These are phyloP conservation scores for Plutella xylostella DNA, from an alignment of 2,888 invertebrate species.

Conservation along the genomic window DNA sequence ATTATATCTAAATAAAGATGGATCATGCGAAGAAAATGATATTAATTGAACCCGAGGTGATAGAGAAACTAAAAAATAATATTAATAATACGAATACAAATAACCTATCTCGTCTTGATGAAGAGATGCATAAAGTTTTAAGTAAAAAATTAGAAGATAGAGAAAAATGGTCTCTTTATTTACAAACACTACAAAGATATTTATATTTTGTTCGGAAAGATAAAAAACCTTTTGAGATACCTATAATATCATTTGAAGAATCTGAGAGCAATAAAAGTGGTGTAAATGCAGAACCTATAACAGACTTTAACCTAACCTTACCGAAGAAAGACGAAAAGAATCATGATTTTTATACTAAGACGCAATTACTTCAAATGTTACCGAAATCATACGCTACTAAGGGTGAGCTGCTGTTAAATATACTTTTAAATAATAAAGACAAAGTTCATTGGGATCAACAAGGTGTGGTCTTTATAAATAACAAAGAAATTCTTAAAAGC, in stretches of 20 bases:
- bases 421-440: conserved; percentile 10
- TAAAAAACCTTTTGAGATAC: conserved; percentile 15
- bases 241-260: conserved; percentile 8
- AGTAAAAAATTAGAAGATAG: conserved; percentile 19
- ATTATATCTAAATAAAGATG: conserved; percentile 11
- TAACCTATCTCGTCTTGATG: conserved; percentile 14
- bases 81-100: conserved; percentile 6
- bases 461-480: conserved; percentile 20
- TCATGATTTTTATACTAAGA: not conserved
- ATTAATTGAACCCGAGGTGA: conserved; percentile 18
- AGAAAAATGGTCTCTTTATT: conserved; percentile 20
- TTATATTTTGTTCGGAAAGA: conserved; percentile 18
- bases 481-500: conserved; percentile 17
- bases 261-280: not conserved
- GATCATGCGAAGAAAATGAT: conserved; percentile 18
- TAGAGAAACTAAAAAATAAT: conserved; percentile 15
- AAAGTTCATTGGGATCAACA: conserved; percentile 18
- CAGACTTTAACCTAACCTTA: too few relatives aligned
- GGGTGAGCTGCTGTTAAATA: conserved; percentile 17
- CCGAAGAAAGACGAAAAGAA: too few relatives aligned
- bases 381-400: conserved; percentile 19
- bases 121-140: conserved; percentile 19
- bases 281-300: too few relatives aligned
- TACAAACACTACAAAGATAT: conserved; percentile 22
- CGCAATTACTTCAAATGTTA: conserved; percentile 11